Evolutionary conservation across 2,797 vertebrate genomes (phyloP).

Genomic region (Phataginus tetradactyla): DNA sequence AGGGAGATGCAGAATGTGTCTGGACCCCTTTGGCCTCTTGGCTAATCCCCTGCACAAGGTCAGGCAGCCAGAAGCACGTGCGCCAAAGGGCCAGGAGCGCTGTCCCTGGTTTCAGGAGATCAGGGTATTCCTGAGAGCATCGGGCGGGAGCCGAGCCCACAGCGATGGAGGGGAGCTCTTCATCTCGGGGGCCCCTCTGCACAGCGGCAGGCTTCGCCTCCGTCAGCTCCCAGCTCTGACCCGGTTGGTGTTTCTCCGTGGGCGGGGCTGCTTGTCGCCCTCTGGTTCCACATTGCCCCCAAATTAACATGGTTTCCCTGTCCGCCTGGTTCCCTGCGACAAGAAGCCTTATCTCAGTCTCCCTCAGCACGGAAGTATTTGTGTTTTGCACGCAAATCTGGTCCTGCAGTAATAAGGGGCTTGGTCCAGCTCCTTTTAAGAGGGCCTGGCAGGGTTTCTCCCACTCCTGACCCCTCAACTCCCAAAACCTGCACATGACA

Average conservation of each 20-base stretch:
- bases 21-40: neutral
- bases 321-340: neutral
- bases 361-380: fast-evolving
- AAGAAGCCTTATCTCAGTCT: neutral
- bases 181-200: neutral
- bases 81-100: fast-evolving
- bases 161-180: neutral
- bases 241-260: neutral
- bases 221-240: neutral
- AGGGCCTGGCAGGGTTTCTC: neutral
- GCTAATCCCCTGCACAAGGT: neutral
- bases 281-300: neutral
- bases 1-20: neutral
- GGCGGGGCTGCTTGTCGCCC: fast-evolving
- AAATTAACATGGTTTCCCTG: too few relatives aligned
- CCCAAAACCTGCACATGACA: fast-evolving
- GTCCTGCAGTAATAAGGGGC: neutral
- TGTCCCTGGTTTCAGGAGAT: fast-evolving
- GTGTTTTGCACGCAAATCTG: neutral
- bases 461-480: neutral
- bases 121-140: fast-evolving
- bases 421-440: too few relatives aligned
- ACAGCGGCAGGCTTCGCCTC: neutral
- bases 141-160: fast-evolving
- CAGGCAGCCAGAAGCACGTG: neutral